Evolutionary conservation across 1,140 invertebrate species (phyloP).

Genomic region (Catajapyx aquilonaris): DNA sequence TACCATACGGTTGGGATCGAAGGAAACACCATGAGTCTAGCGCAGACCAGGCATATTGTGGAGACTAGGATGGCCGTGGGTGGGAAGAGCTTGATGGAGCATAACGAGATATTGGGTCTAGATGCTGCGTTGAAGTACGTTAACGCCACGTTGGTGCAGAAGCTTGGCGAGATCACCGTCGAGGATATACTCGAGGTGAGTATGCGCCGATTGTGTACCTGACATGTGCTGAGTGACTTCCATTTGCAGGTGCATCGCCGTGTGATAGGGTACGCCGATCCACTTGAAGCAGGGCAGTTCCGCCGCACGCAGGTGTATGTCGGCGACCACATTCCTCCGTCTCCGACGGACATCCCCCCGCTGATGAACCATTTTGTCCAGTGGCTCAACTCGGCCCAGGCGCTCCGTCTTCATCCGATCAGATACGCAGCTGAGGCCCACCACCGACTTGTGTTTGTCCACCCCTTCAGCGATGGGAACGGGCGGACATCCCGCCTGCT

Average conservation of each 20-base stretch:
- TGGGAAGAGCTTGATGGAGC: slow-evolving; percentile 87
- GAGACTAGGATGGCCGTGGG: slow-evolving; percentile 81
- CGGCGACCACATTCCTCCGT: slow-evolving; percentile 72
- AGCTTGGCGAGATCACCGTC: slow-evolving; percentile 43
- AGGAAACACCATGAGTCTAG: slow-evolving; percentile 90
- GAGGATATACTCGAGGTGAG: slow-evolving; percentile 77
- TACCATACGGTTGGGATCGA: slow-evolving; percentile 96
- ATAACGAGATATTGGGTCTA: slow-evolving; percentile 87
- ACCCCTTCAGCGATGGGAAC: slow-evolving; percentile 85
- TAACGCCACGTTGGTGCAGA: slow-evolving; percentile 60
- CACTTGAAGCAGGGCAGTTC: slow-evolving; percentile 63
- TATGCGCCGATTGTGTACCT: too few species aligned
- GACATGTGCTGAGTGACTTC: too few species aligned
- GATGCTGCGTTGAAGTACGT: slow-evolving; percentile 91
- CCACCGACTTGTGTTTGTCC: slow-evolving; percentile 89
- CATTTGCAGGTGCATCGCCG: slow-evolving; percentile 84
- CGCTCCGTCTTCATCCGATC: slow-evolving; percentile 62
- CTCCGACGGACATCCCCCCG: slow-evolving; percentile 48
- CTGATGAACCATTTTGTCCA: slow-evolving; percentile 73
- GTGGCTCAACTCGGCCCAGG: slow-evolving; percentile 78
- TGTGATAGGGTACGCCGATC: slow-evolving; percentile 84
- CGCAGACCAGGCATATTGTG: slow-evolving; percentile 74
- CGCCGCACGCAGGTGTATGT: slow-evolving; percentile 77
- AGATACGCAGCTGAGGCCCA: slow-evolving; percentile 85
- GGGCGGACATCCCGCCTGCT: slow-evolving; percentile 80